A percentile compares a stretch with the other conserved stretches of the same genome.
Evolutionary conservation across 1,140 invertebrate species (phyloP).

Genomic region (Euwallacea similis): DNA sequence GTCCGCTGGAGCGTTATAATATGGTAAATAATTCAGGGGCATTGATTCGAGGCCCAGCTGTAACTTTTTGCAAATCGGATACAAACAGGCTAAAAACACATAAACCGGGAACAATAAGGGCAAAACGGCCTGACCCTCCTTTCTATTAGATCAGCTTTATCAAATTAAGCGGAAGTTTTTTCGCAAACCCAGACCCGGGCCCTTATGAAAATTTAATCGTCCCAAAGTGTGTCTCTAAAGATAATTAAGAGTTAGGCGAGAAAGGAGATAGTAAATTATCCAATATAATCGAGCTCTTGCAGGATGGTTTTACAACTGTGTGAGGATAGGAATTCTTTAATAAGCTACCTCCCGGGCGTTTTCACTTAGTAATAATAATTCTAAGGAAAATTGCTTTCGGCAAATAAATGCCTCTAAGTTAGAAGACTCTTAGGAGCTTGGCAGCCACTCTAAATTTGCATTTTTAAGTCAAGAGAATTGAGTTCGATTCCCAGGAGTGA

Average conservation of each 20-base stretch:
- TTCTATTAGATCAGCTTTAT: conserved; percentile 38
- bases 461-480: conserved; percentile 3
- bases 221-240: conserved; percentile 33
- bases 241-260: conserved; percentile 12
- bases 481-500: conserved; percentile 12
- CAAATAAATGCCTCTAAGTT: neutral
- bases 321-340: conserved; percentile 2
- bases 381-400: neutral
- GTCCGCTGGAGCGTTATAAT: no score
- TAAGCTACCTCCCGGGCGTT: neutral
- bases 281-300: no score
- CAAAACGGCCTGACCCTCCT: conserved; percentile 26
- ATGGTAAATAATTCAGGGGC: neutral
- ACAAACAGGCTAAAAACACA: conserved; percentile 27
- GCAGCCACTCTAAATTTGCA: conserved; percentile 2
- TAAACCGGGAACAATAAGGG: conserved; percentile 27
- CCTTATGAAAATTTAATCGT: conserved; percentile 37
- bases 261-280: conserved; percentile 19
- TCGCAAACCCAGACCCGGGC: conserved; percentile 1
- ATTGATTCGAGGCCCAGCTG: conserved; percentile 23
- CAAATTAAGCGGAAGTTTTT: conserved; percentile 32
- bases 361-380: no score
- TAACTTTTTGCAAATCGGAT: conserved; percentile 24
- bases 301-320: neutral
- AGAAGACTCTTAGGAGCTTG: neutral